A percentile compares a stretch with the other conserved stretches of the same genome.
Conservation (phyloP, 2,113 vertebrate species). For the Micromys minutus region DNA sequence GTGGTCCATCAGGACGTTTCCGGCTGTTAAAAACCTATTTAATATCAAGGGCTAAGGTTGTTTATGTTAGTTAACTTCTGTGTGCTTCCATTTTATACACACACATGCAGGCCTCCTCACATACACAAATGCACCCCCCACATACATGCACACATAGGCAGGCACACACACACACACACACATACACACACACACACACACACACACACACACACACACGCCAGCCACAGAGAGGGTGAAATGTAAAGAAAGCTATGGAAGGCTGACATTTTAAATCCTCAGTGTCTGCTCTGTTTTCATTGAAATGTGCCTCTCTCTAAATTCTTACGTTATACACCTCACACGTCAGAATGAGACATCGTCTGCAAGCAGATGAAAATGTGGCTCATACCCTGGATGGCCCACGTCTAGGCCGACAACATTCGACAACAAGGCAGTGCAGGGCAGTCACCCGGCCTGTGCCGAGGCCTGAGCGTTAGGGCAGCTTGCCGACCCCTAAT, state of each 20-base stretch:
- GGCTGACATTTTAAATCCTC: not conserved
- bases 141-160: not conserved
- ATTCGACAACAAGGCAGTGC: fast-evolving
- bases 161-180: not conserved
- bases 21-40: not conserved
- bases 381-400: not conserved
- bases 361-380: not conserved
- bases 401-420: not conserved
- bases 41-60: not conserved
- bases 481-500: not conserved
- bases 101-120: too few species aligned
- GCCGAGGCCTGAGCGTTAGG: not conserved
- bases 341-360: not conserved
- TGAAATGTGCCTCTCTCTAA: not conserved
- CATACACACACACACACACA: not conserved
- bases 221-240: not conserved
- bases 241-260: not conserved
- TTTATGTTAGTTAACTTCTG: not conserved
- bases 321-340: not conserved
- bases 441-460: fast-evolving
- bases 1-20: not conserved
- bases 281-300: not conserved
- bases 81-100: not conserved
- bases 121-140: not conserved
- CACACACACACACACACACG: not conserved